A percentile compares a stretch with the other conserved stretches of the same genome.
phyloP scores from a whole-genome alignment of 2,797 vertebrate genomes.

The Yasuhikotakia modesta region DNA sequence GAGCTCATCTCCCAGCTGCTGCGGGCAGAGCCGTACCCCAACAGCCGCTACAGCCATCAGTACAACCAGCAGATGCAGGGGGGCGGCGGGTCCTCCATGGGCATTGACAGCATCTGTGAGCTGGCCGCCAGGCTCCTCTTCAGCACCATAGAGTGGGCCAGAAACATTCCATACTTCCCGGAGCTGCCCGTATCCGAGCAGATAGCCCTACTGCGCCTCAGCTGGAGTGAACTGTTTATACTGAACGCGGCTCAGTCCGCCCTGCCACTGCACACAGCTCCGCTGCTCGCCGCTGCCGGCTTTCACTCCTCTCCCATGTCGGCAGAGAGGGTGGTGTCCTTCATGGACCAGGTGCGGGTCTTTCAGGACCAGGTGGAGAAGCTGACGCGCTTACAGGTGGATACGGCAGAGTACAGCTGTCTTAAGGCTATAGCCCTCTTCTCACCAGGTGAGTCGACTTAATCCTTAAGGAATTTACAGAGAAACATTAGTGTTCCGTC shows the following conservation, averaged over 20 bases:
- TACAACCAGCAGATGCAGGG: slow-evolving; percentile 76
- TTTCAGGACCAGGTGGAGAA: slow-evolving; percentile 98
- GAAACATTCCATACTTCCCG: slow-evolving; percentile 90
- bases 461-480: too few relatives aligned
- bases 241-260: slow-evolving; percentile 92
- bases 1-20: slow-evolving; percentile 94
- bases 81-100: slow-evolving; percentile 80
- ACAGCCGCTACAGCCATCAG: slow-evolving; percentile 86
- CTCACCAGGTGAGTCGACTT: slow-evolving; percentile 81
- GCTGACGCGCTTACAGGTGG: slow-evolving; percentile 89
- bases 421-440: slow-evolving; percentile 96
- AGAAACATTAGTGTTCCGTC: not conserved
- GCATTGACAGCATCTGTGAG: slow-evolving; percentile 95
- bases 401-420: slow-evolving; percentile 92
- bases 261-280: slow-evolving; percentile 90
- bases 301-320: slow-evolving; percentile 94
- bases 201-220: slow-evolving; percentile 89
- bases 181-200: slow-evolving; percentile 91
- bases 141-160: slow-evolving; percentile 93
- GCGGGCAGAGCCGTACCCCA: slow-evolving; percentile 90
- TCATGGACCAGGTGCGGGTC: slow-evolving; percentile 95
- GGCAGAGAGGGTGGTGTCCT: slow-evolving; percentile 89
- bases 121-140: slow-evolving; percentile 92
- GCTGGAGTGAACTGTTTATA: slow-evolving; percentile 96
- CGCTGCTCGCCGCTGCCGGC: slow-evolving; percentile 88